Conservation (phyloP, 2,797 vertebrate species). For the Crax fasciolata region DNA sequence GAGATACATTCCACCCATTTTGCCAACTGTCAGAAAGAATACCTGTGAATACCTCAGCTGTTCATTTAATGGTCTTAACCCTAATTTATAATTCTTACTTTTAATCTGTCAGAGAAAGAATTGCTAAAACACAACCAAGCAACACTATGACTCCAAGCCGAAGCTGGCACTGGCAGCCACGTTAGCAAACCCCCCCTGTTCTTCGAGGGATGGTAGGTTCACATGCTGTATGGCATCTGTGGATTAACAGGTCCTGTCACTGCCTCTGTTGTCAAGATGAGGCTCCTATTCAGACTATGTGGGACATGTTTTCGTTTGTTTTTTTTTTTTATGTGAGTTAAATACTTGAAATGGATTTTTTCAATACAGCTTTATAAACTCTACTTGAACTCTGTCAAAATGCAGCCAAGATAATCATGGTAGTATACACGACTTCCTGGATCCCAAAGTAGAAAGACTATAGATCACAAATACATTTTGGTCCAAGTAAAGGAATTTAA, state of each 20-base stretch:
- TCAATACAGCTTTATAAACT: background rate
- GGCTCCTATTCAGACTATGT: rapidly evolving
- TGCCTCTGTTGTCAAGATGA: rapidly evolving
- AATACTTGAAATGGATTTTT: background rate
- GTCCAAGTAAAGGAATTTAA: background rate
- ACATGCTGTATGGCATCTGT: background rate
- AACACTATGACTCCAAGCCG: background rate
- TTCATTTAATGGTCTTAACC: background rate
- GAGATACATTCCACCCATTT: background rate
- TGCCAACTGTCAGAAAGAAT: background rate
- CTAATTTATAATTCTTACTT: background rate
- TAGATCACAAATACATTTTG: background rate
- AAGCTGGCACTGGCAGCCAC: background rate
- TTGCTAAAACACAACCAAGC: background rate
- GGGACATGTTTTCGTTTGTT: no score
- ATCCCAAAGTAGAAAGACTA: background rate
- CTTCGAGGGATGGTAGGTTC: background rate
- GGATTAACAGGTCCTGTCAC: background rate
- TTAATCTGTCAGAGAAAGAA: background rate
- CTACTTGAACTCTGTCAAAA: background rate
- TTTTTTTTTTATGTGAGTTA: background rate
- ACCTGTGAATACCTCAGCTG: background rate
- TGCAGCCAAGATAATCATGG: background rate
- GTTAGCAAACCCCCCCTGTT: no score
- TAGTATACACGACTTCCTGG: background rate